Evolutionary conservation across 2,113 vertebrate species (phyloP).

Genomic region (Asarcornis scutulata): DNA sequence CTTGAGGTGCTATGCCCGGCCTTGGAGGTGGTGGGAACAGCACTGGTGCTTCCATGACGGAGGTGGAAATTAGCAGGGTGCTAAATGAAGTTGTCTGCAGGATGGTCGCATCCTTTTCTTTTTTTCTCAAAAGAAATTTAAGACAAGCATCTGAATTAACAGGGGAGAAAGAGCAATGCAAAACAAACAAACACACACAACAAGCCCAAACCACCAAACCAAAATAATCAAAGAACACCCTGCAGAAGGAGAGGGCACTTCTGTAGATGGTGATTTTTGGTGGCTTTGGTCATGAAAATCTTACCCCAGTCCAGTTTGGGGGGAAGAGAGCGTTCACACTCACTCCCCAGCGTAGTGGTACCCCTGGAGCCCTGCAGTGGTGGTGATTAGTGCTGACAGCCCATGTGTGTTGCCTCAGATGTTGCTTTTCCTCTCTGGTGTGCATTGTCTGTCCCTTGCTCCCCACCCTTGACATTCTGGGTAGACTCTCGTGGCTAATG

Average conservation of each 20-base stretch:
- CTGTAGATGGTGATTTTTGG: neutral
- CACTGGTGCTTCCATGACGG: neutral
- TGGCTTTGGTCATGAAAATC: neutral
- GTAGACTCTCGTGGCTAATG: rapidly evolving
- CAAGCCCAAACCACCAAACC: neutral
- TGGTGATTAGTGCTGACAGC: rapidly evolving
- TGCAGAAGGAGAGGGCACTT: neutral
- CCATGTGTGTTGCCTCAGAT: neutral
- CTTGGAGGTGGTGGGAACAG: neutral
- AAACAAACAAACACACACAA: neutral
- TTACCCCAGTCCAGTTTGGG: neutral
- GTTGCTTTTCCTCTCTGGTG: neutral
- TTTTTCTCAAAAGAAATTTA: neutral
- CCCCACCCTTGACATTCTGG: neutral
- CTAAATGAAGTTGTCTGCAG: neutral
- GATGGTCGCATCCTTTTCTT: neutral
- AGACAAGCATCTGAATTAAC: neutral
- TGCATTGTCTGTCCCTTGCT: neutral
- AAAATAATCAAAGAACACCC: neutral
- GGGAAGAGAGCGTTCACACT: neutral
- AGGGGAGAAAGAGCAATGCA: neutral
- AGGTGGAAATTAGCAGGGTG: too few species aligned
- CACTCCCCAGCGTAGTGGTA: too few species aligned
- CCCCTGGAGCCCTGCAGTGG: neutral
- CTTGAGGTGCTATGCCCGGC: neutral